Conservation (phyloP, 2,113 vertebrate species). For the Rhineura floridana region DNA sequence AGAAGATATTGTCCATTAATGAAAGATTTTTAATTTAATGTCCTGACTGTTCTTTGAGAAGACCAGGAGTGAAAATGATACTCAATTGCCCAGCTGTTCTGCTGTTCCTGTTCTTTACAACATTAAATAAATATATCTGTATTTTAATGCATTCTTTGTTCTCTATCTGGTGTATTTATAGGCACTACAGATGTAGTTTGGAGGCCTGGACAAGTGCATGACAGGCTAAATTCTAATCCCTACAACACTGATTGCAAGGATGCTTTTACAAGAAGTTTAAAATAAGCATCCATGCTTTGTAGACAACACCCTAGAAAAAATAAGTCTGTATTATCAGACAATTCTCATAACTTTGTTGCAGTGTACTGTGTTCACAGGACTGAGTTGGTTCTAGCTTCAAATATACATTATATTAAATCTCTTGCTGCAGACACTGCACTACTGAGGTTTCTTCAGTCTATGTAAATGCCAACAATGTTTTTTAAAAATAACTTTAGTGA, state of each 20-base stretch:
- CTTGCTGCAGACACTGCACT: neutral
- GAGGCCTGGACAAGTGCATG: neutral
- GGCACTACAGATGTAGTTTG: neutral
- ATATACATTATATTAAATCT: neutral
- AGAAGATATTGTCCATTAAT: neutral
- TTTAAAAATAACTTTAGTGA: neutral
- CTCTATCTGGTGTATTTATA: neutral
- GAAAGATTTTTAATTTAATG: neutral
- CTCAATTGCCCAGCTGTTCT: neutral
- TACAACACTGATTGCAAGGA: neutral
- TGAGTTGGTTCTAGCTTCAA: neutral
- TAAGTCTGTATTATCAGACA: neutral
- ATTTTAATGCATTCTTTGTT: neutral
- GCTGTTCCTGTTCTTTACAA: neutral
- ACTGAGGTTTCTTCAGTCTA: neutral
- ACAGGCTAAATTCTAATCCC: neutral
- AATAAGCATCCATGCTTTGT: neutral
- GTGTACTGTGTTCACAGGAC: neutral
- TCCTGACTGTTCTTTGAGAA: neutral
- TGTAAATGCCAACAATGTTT: neutral
- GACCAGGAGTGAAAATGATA: neutral
- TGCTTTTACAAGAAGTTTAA: neutral
- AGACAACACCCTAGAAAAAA: neutral
- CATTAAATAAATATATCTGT: neutral
- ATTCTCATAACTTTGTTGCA: neutral